These are phyloP conservation scores for Mellilla xanthometata DNA, from an alignment of 2,888 invertebrate genomes.

Conservation along the genomic window DNA sequence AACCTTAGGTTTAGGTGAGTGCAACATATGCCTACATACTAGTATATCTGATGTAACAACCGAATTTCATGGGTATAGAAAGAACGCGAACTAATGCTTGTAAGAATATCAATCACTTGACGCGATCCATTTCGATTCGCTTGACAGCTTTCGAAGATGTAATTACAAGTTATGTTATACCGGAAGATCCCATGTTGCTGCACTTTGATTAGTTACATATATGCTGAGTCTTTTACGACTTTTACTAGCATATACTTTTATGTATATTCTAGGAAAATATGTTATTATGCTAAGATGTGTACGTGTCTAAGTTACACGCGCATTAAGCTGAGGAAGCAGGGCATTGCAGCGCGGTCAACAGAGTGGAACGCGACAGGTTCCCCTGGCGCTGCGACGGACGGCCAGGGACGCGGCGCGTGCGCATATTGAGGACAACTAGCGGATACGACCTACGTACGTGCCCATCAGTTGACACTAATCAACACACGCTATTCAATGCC, in stretches of 20 bases:
- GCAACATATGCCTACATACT: too few relatives aligned
- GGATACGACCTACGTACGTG: conserved; percentile 52
- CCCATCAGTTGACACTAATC: conserved; percentile 44
- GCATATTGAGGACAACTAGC: conserved; percentile 66
- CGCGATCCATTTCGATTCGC: conserved; percentile 23
- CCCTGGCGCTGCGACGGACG: conserved; percentile 39
- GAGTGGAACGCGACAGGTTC: conserved; percentile 75
- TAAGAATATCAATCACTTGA: conserved; percentile 22
- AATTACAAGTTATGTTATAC: conserved; percentile 4
- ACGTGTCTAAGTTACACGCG: conserved; percentile 7
- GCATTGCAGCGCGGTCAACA: conserved; percentile 57
- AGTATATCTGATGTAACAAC: too few relatives aligned
- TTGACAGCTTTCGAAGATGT: conserved; percentile 20
- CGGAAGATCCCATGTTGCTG: too few relatives aligned
- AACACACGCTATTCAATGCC: conserved; percentile 37
- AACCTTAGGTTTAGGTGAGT: too few relatives aligned
- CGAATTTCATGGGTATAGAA: too few relatives aligned
- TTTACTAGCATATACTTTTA: conserved; percentile 12
- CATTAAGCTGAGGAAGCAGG: conserved; percentile 44
- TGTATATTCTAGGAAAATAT: too few relatives aligned
- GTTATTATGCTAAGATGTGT: too few relatives aligned
- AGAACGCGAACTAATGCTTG: conserved; percentile 20
- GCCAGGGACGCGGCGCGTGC: conserved; percentile 61
- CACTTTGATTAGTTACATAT: too few relatives aligned
- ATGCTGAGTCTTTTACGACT: too few relatives aligned